A percentile compares a stretch with the other conserved stretches of the same genome.
phyloP scores from a whole-genome alignment of 2,888 invertebrate genomes.

The Caradrina clavipalpis region DNA sequence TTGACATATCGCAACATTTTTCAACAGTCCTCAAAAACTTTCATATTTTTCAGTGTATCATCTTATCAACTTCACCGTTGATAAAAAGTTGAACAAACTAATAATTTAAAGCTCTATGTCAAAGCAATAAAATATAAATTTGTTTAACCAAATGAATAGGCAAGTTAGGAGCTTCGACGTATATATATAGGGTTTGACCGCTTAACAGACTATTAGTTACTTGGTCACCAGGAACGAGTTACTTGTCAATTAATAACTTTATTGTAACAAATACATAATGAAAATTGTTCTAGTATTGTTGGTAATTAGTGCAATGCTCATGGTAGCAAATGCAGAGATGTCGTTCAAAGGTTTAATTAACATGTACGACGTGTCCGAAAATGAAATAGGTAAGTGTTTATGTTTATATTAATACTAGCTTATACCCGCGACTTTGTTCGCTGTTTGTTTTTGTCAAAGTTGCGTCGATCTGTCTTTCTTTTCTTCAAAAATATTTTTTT shows the following conservation, averaged over 20 bases:
- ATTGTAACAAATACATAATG: conserved; percentile 33
- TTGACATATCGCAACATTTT: no score
- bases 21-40: background rate
- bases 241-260: conserved; percentile 7
- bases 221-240: background rate
- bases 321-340: conserved; percentile 22
- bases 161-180: conserved; percentile 7
- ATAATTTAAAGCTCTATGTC: conserved; percentile 13
- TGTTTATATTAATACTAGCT: background rate
- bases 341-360: conserved; percentile 14
- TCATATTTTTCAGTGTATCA: background rate
- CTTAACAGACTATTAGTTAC: conserved; percentile 1
- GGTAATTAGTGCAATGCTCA: conserved; percentile 8
- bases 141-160: background rate
- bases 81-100: background rate
- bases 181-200: conserved; percentile 27
- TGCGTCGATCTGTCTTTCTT: no score
- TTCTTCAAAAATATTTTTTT: no score
- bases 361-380: conserved; percentile 23
- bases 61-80: background rate
- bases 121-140: conserved; percentile 6
- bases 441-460: no score
- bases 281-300: conserved; percentile 29
- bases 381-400: conserved; percentile 26
- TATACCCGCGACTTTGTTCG: no score